A percentile compares a stretch with the other conserved stretches of the same genome.
phyloP scores from a whole-genome alignment of 2,797 vertebrate genomes.

The Enteromius argenteus region DNA sequence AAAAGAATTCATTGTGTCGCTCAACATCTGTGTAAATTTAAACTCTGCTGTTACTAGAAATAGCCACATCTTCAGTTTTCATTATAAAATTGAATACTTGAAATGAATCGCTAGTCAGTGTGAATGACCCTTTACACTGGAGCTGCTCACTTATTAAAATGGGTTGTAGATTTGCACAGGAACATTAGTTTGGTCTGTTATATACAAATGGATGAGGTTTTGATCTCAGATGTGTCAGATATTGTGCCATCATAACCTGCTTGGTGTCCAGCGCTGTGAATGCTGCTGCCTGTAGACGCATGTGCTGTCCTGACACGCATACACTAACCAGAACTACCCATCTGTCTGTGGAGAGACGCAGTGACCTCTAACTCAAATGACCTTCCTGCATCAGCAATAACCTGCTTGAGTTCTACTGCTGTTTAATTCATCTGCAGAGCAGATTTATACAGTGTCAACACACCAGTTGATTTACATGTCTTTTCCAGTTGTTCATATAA shows the following conservation, averaged over 20 bases:
- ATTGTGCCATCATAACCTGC: conserved; percentile 85
- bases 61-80: neutral
- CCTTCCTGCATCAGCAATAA: conserved; percentile 11
- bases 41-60: neutral
- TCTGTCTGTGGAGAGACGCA: conserved; percentile 37
- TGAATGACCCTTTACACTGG: neutral
- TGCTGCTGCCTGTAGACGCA: conserved; percentile 65
- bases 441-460: neutral
- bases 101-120: neutral
- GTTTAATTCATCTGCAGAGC: conserved; percentile 5
- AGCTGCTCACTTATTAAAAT: neutral
- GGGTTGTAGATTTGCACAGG: neutral
- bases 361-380: conserved; percentile 12
- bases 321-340: conserved; percentile 61
- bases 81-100: neutral
- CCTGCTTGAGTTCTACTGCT: neutral
- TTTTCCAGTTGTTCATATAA: neutral
- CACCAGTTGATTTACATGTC: neutral
- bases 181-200: neutral
- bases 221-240: conserved; percentile 69
- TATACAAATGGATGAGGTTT: neutral
- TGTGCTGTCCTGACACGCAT: conserved; percentile 63
- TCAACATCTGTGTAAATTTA: neutral
- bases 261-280: conserved; percentile 77
- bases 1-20: neutral